Percentiles rank a stretch among this genome's conserved stretches.
Evolutionary conservation across 2,888 invertebrate species (phyloP).

Genomic region (Neria commutata): DNA sequence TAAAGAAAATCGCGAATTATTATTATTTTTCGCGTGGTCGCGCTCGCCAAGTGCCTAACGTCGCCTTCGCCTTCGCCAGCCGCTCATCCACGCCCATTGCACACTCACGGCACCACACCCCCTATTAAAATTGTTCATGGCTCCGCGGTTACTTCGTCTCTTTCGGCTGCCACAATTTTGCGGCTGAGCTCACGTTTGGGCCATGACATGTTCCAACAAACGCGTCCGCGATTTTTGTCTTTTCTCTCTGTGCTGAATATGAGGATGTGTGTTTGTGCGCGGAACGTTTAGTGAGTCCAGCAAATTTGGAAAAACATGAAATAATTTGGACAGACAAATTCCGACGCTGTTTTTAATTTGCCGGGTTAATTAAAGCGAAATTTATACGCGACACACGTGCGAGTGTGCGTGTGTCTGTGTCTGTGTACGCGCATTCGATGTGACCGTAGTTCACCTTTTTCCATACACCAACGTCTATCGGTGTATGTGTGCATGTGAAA

Average conservation of each 20-base stretch:
- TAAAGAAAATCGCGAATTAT: slow-evolving; percentile 55
- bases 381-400: background rate
- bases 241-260: background rate
- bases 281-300: background rate
- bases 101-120: too few species aligned
- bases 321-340: background rate
- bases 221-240: background rate
- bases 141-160: slow-evolving; percentile 28
- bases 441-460: background rate
- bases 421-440: background rate
- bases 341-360: background rate
- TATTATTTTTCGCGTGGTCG: too few species aligned
- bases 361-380: background rate
- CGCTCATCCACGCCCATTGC: too few species aligned
- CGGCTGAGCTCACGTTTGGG: slow-evolving; percentile 5
- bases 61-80: too few species aligned
- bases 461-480: background rate
- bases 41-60: too few species aligned
- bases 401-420: background rate
- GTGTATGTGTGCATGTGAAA: background rate
- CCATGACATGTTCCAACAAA: background rate
- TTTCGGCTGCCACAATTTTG: too few species aligned
- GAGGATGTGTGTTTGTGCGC: background rate
- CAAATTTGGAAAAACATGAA: background rate
- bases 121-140: background rate